A percentile compares a stretch with the other conserved stretches of the same genome.
These are phyloP conservation scores for Dromas ardeola DNA, from an alignment of 2,113 vertebrate genomes.

Conservation along the genomic window DNA sequence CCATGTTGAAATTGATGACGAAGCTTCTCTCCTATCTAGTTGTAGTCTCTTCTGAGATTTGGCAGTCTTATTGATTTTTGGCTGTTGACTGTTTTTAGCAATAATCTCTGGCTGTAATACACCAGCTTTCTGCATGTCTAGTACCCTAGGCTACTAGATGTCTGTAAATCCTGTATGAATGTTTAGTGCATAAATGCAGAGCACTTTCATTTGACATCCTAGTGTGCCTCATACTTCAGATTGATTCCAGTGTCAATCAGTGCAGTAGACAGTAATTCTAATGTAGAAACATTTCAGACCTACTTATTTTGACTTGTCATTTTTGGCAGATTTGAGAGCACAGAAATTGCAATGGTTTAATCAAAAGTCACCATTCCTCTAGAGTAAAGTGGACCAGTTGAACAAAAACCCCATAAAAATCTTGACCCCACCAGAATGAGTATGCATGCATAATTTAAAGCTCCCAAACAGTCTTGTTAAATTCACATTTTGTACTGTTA, in stretches of 20 bases:
- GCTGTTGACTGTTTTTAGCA: background rate
- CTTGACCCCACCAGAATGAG: background rate
- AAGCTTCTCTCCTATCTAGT: background rate
- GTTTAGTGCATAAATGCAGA: background rate
- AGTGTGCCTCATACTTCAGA: background rate
- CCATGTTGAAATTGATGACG: background rate
- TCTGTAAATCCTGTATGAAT: background rate
- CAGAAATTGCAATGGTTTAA: background rate
- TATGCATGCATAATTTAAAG: background rate
- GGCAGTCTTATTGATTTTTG: background rate
- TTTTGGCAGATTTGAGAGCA: background rate
- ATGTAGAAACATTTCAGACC: background rate
- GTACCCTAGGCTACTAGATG: background rate
- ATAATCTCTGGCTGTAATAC: background rate
- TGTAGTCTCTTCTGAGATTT: background rate
- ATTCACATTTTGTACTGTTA: slow-evolving; percentile 16
- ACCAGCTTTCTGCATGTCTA: background rate
- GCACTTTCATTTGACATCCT: background rate
- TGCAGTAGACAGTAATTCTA: background rate
- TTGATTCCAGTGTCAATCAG: background rate
- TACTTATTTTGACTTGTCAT: background rate
- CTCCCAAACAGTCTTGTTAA: background rate
- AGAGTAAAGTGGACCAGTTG: background rate
- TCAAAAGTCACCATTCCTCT: background rate
- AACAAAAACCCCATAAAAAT: background rate